Evolutionary conservation across 2,888 invertebrate genomes (phyloP).

Genomic region (Cheilosia pagana): DNA sequence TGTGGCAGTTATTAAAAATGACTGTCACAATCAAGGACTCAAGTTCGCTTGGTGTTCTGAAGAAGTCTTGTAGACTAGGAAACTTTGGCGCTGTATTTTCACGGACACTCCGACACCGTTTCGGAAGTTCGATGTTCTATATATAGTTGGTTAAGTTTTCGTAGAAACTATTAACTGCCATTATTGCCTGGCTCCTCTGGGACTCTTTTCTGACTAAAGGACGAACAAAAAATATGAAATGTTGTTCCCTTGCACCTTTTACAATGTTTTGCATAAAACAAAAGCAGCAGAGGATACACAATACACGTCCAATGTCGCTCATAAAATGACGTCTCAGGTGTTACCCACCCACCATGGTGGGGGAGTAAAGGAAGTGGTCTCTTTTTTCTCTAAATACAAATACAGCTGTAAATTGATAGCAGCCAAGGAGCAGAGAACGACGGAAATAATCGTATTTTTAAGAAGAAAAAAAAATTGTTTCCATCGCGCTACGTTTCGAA

Average conservation of each 20-base stretch:
- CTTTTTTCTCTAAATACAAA: background rate
- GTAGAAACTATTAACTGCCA: slow-evolving; percentile 49
- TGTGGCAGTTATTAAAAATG: slow-evolving; percentile 50
- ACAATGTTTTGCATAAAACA: slow-evolving; percentile 42
- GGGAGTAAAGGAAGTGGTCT: background rate
- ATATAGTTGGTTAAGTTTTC: slow-evolving; percentile 36
- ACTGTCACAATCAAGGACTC: slow-evolving; percentile 58
- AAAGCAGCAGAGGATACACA: slow-evolving; percentile 14
- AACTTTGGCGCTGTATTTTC: slow-evolving; percentile 33
- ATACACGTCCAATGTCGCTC: slow-evolving; percentile 44
- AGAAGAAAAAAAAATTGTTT: too few relatives aligned
- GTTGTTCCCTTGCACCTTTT: slow-evolving; percentile 34
- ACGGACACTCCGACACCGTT: slow-evolving; percentile 1
- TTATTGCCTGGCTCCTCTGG: slow-evolving; percentile 31
- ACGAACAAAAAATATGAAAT: background rate
- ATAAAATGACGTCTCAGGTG: slow-evolving; percentile 61
- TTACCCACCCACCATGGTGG: background rate
- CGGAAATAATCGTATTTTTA: slow-evolving; percentile 26
- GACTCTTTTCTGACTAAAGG: background rate
- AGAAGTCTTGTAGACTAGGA: slow-evolving; percentile 21
- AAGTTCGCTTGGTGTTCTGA: slow-evolving; percentile 35
- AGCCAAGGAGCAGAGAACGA: slow-evolving; percentile 13
- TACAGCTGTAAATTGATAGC: slow-evolving; percentile 46
- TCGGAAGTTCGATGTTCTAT: background rate
- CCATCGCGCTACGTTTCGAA: slow-evolving; percentile 16